These are phyloP conservation scores for Drosophila hydei DNA, from an alignment of 1,140 invertebrate genomes.

Conservation along the genomic window DNA sequence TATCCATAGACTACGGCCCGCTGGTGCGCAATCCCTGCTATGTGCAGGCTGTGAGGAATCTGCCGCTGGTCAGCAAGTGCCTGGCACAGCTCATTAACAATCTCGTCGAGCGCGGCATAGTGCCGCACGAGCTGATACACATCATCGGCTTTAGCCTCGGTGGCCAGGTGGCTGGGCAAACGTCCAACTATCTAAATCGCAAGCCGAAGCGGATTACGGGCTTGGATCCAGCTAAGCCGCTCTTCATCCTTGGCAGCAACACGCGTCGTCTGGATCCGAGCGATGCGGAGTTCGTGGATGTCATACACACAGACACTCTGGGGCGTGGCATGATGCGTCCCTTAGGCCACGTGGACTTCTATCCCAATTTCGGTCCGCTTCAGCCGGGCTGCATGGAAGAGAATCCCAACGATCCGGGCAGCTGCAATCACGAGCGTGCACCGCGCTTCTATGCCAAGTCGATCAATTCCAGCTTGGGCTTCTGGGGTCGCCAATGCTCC, in stretches of 20 bases:
- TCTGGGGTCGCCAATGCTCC: conserved; percentile 89
- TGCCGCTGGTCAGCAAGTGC: conserved; percentile 85
- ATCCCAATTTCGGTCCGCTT: conserved; percentile 86
- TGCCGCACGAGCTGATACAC: conserved; percentile 88
- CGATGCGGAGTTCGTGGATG: conserved; percentile 86
- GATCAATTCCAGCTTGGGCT: conserved; percentile 87
- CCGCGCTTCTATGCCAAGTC: conserved; percentile 89
- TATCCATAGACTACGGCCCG: conserved; percentile 86
- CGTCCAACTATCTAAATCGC: conserved; percentile 86
- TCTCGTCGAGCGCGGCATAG: conserved; percentile 85
- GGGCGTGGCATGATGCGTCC: conserved; percentile 84
- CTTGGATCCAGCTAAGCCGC: conserved; percentile 87
- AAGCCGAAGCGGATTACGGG: conserved; percentile 85
- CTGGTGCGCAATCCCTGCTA: conserved; percentile 86
- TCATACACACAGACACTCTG: conserved; percentile 88
- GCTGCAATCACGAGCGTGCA: conserved; percentile 88
- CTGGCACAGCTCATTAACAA: conserved; percentile 87
- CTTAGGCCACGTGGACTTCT: conserved; percentile 87
- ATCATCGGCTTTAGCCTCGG: conserved; percentile 96
- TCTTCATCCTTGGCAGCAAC: conserved; percentile 84
- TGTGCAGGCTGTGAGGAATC: conserved; percentile 85
- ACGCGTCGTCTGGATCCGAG: conserved; percentile 85
- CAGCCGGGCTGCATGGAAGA: conserved; percentile 87
- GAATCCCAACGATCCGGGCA: conserved; percentile 86
- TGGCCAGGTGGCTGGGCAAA: conserved; percentile 93